Evolutionary conservation across 2,113 vertebrate genomes (phyloP).

Genomic region (Antennarius striatus): DNA sequence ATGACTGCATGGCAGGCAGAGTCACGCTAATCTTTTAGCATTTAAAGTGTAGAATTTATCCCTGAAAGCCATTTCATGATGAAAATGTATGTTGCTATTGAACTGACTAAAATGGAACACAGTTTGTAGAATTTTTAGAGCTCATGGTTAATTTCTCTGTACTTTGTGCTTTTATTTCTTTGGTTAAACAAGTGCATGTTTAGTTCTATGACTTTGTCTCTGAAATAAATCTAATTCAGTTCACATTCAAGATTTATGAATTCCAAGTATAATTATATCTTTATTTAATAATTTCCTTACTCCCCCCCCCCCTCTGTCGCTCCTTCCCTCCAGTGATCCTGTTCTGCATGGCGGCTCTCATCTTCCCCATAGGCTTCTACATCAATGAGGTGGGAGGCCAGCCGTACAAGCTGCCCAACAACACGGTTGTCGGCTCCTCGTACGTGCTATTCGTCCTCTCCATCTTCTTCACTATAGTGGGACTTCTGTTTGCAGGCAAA

Average conservation of each 20-base stretch:
- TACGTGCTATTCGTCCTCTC: slow-evolving; percentile 99
- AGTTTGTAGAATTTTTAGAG: slow-evolving; percentile 14
- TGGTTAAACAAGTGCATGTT: background rate
- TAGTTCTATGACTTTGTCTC: too few species aligned
- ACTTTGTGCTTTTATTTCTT: background rate
- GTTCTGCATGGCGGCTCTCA: slow-evolving; percentile 99
- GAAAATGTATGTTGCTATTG: slow-evolving; percentile 46
- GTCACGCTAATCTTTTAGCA: too few species aligned
- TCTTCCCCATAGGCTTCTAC: slow-evolving; percentile 88
- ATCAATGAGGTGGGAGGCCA: slow-evolving; percentile 99
- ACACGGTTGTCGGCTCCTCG: slow-evolving; percentile 97
- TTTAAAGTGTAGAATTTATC: slow-evolving; percentile 27
- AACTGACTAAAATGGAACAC: slow-evolving; percentile 43
- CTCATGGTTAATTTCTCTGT: slow-evolving; percentile 12
- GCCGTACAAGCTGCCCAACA: slow-evolving; percentile 99
- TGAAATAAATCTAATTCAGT: background rate
- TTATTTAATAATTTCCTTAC: too few species aligned
- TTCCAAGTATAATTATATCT: too few species aligned
- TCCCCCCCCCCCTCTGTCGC: slow-evolving; percentile 12
- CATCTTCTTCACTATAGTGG: slow-evolving; percentile 99
- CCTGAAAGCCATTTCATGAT: slow-evolving; percentile 7
- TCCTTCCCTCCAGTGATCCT: slow-evolving; percentile 85
- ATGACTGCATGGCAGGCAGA: too few species aligned
- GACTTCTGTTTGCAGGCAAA: slow-evolving; percentile 98
- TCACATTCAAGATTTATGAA: slow-evolving; percentile 7